These are phyloP conservation scores for Okapia johnstoni DNA, from an alignment of 2,113 vertebrate genomes.

Conservation along the genomic window DNA sequence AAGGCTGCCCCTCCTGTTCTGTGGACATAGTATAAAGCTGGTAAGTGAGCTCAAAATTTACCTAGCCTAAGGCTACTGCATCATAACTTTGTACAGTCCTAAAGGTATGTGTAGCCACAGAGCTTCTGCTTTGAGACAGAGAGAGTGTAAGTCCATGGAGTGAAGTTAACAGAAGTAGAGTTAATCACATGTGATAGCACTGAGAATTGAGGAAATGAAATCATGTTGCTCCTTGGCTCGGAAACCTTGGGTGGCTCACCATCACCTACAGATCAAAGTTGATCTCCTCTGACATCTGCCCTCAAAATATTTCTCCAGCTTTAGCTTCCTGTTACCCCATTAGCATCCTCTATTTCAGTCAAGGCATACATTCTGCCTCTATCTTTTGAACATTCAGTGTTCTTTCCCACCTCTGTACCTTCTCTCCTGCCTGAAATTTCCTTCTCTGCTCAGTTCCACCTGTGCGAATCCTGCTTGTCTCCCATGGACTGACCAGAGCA, in stretches of 20 bases:
- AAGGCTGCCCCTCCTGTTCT: background rate
- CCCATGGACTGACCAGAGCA: fast-evolving
- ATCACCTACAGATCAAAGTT: background rate
- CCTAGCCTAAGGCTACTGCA: background rate
- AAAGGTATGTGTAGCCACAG: background rate
- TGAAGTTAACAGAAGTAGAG: no score
- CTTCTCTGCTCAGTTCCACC: background rate
- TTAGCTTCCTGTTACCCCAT: background rate
- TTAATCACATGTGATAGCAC: fast-evolving
- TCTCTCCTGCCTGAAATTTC: no score
- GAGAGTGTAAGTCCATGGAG: no score
- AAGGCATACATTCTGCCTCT: background rate
- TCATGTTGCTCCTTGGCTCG: background rate
- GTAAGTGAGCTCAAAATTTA: background rate
- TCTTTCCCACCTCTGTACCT: background rate
- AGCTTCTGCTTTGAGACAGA: background rate
- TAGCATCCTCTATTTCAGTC: fast-evolving
- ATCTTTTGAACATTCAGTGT: background rate
- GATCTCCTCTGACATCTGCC: fast-evolving
- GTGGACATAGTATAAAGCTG: background rate
- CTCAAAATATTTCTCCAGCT: background rate
- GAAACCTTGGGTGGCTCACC: background rate
- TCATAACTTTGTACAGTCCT: background rate
- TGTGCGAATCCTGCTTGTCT: background rate
- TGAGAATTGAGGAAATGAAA: background rate